Base-by-base conservation (phyloP, 2,888 invertebrate species). In the Ryuthela nishihirai region DNA sequence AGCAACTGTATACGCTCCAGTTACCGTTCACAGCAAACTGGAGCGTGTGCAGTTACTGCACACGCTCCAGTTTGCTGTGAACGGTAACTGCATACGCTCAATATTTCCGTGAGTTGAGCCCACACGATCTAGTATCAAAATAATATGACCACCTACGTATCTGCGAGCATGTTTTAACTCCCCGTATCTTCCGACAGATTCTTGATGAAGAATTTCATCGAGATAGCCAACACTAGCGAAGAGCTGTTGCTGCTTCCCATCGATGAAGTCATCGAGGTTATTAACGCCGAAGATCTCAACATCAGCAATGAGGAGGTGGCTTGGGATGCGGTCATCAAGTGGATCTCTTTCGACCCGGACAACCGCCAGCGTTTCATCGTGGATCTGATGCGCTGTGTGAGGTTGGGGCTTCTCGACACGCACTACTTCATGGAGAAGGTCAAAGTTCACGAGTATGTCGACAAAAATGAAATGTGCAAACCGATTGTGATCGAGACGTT, bases 401-500 rank as follows among this genome's bases (percentile, higher is more conserved):
- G 90, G 20, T 80, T 91, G 7, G 85, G 91, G 64, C 78, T 93
- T 25, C 79, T 94, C 69, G 88, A 91, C 66, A 90, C 91, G 2
- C 81, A 90, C 79, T 93, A 86, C 74, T 94, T 94, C 74, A 80
- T 92, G 72, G 92, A 93, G 73, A 85, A 86, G 71, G 74, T 91
- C 0, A 90, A 89, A 73, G 87, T 88, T 64, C 90, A 94, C 73
- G 84, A 84, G 0, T 58, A 47, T 20, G 89, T 95, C 0, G 81
- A 83, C 10, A 84, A 84, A 45, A 86, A 87, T 70, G 88, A 89
- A 64, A 83, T 84, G 9, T 90, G 92, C 66, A 82, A 88, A 15
- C 91, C 92, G 0, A 83, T 93, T 64, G 86, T 94, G 63, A 89
- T 93, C 29, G 91, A 93, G 73, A 91, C 93, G 0, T 77, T 94